Percentiles rank a stretch among this genome's conserved stretches.
These are phyloP conservation scores for Petrocephalus microphthalmus DNA, from an alignment of 2,113 vertebrate species.

Conservation along the genomic window DNA sequence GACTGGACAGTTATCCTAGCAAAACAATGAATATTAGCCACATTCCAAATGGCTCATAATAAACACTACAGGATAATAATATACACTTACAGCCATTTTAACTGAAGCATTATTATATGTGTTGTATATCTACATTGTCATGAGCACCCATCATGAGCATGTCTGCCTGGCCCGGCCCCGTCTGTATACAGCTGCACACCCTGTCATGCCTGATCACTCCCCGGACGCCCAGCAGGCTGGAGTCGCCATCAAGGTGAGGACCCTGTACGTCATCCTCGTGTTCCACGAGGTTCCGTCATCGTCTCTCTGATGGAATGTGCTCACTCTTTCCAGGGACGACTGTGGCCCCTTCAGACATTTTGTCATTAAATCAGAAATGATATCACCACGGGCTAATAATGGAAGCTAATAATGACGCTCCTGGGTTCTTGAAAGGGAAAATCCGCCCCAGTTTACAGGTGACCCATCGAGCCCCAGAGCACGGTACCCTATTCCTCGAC, in stretches of 20 bases:
- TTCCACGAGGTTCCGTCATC: background rate
- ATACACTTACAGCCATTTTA: background rate
- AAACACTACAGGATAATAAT: background rate
- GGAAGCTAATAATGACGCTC: background rate
- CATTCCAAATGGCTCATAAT: background rate
- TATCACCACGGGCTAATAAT: background rate
- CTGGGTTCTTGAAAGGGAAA: background rate
- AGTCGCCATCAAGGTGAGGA: background rate
- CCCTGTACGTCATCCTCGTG: background rate
- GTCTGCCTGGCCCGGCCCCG: background rate
- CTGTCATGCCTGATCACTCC: background rate
- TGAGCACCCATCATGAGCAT: background rate
- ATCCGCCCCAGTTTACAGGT: background rate
- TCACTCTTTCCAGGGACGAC: background rate
- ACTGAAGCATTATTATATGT: background rate
- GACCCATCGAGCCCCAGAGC: background rate
- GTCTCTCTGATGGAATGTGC: background rate
- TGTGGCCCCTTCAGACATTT: background rate
- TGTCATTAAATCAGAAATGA: background rate
- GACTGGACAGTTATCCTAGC: background rate
- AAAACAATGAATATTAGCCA: background rate
- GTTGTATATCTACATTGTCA: background rate
- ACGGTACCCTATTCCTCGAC: background rate
- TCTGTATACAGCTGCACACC: background rate
- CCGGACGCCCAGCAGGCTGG: background rate